Percentiles rank a stretch among this genome's conserved stretches.
Conservation (phyloP, 2,888 invertebrate genomes). For the Eupeodes luniger region DNA sequence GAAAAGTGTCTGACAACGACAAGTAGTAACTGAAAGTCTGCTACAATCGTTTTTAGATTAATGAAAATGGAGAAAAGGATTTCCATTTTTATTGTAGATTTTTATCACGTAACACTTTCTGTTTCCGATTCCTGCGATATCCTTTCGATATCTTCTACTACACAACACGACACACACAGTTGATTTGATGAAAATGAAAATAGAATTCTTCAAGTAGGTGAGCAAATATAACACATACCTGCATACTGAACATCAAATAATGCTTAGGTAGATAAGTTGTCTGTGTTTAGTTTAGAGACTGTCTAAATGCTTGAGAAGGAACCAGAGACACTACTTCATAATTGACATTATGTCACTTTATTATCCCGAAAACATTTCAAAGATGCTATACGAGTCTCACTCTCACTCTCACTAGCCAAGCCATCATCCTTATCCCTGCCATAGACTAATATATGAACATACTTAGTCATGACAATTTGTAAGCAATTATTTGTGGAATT, state of each 20-base stretch:
- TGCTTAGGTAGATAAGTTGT: neutral
- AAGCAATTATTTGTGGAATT: constrained; percentile 54
- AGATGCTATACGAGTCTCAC: constrained; percentile 1
- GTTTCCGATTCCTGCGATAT: constrained; percentile 59
- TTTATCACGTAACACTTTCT: constrained; percentile 69
- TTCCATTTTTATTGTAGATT: constrained; percentile 48
- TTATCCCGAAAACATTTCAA: constrained; percentile 41
- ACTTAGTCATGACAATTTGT: constrained; percentile 15
- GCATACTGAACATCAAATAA: neutral
- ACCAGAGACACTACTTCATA: constrained; percentile 20
- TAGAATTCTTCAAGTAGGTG: constrained; percentile 61
- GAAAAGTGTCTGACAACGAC: constrained; percentile 31
- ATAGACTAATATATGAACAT: constrained; percentile 3
- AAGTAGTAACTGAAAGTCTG: constrained; percentile 54
- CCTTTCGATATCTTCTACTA: neutral
- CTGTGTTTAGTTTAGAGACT: neutral
- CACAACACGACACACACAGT: too few relatives aligned
- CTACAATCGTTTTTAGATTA: constrained; percentile 62
- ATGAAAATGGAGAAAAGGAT: constrained; percentile 31
- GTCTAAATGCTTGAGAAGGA: constrained; percentile 2
- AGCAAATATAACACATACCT: constrained; percentile 33
- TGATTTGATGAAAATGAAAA: constrained; percentile 40
- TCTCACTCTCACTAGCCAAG: neutral
- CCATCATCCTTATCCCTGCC: neutral
- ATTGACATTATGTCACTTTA: constrained; percentile 58